Evolutionary conservation across 2,797 vertebrate species (phyloP), one percentile per base, ranked within the genome.

Genomic region (Crax fasciolata): DNA sequence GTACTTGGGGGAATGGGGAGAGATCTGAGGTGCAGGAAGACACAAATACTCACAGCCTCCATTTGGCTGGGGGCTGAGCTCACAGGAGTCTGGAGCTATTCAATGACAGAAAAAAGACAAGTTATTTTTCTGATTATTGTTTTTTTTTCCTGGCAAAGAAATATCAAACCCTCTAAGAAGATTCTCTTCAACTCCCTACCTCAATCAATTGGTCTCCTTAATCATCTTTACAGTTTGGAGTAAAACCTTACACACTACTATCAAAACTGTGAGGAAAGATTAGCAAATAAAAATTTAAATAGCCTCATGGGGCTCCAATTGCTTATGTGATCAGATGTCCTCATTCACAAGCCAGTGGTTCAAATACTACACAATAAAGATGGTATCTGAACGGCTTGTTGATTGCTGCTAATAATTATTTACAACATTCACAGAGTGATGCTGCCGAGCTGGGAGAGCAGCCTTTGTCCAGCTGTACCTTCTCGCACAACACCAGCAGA

Each of bases 1-100:
- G 91, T 99, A 99, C 94, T 99, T 99, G 65, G 99, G 99, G 35
- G 99, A 99, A 88, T 99, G 99, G 89, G 98, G 98, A 16, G 99
- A 99, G 97, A 98, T 98, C 97, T 99, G 99, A 35, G 99, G 99
- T n/a, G 99, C 99, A 95, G 99, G 99, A 89, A 99, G 98, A 96
- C 99, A 99, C 83, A 99, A 97, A 96, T 99, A 99, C 89, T 99
- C 99, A 78, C 99, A 99, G 94, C 99, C 99, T 8, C 99, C 99
- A 0, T 99, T 99, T 27, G 99, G 99, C 48, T 99, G 97, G 75
- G 98, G 98, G 25, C 99, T 99, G 97, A 98, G 97, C 95, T 99
- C 99, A 51, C 99, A 99, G 91, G 98, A 98, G 84, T 99, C 99
- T 9, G 98, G 98, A 90, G 98, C 99, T 99, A 84, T 55, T 74